Percentiles rank a stretch among this genome's conserved stretches.
Conservation (phyloP, 92 coral and sea anemone genomes). For the Epizoanthus illoricatus region DNA sequence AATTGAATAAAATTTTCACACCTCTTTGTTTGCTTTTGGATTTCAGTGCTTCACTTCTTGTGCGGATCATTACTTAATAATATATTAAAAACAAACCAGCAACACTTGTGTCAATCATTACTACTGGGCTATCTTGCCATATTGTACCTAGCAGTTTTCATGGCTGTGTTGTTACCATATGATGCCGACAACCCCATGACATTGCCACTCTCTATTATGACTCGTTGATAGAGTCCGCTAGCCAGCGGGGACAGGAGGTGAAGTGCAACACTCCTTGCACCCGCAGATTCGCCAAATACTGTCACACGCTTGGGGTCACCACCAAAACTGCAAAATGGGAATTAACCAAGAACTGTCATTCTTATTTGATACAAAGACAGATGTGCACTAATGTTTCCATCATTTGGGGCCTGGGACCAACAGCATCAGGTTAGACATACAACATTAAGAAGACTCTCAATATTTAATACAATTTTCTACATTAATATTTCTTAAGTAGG, state of each 20-base stretch:
- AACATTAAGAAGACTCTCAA: too few relatives aligned
- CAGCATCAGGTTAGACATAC: too few relatives aligned
- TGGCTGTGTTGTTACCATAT: conserved; percentile 4
- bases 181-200: conserved; percentile 30
- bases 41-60: too few relatives aligned
- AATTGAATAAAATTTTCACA: too few relatives aligned
- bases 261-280: conserved; percentile 55
- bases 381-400: background rate
- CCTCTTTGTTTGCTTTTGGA: too few relatives aligned
- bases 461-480: too few relatives aligned
- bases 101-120: too few relatives aligned
- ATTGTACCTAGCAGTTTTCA: conserved; percentile 12
- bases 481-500: too few relatives aligned
- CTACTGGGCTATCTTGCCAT: background rate
- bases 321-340: conserved; percentile 27
- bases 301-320: conserved; percentile 35
- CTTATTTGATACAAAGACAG: background rate
- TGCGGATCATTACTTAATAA: too few relatives aligned
- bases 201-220: conserved; percentile 59
- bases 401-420: too few relatives aligned
- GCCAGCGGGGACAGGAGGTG: conserved; percentile 60
- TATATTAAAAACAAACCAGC: too few relatives aligned
- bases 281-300: conserved; percentile 30
- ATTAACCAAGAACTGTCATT: background rate
- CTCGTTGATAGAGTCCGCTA: conserved; percentile 46